Evolutionary conservation across 2,888 invertebrate genomes (phyloP).

Genomic region (Encarsia formosa): DNA sequence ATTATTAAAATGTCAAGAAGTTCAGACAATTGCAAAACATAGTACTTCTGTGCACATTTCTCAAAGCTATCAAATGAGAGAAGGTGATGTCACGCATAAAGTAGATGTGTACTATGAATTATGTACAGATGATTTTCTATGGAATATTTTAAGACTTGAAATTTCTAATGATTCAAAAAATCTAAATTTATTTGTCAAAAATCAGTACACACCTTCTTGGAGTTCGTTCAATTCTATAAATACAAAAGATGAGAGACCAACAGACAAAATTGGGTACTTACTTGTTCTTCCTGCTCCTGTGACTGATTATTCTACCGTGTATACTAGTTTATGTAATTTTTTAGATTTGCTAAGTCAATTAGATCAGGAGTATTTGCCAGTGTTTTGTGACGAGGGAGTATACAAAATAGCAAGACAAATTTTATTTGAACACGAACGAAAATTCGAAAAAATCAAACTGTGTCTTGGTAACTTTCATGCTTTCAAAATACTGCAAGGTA

Average conservation of each 20-base stretch:
- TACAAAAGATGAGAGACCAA: background rate
- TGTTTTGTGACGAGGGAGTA: slow-evolving; percentile 19
- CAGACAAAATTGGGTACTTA: slow-evolving; percentile 3
- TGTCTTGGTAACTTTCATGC: slow-evolving; percentile 14
- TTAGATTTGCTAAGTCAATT: slow-evolving; percentile 9
- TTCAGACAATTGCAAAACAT: background rate
- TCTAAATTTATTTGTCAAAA: background rate
- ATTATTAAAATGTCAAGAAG: background rate
- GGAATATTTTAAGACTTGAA: background rate
- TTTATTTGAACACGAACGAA: background rate
- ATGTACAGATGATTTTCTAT: background rate
- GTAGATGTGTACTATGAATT: background rate
- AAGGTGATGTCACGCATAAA: background rate
- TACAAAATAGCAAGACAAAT: slow-evolving; percentile 15
- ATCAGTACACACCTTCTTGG: background rate
- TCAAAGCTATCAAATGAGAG: background rate
- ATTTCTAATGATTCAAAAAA: background rate
- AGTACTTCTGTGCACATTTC: background rate
- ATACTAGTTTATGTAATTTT: slow-evolving; percentile 16
- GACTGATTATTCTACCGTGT: slow-evolving; percentile 13
- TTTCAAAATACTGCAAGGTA: slow-evolving; percentile 1
- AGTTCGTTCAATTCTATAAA: background rate
- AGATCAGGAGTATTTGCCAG: slow-evolving; percentile 9
- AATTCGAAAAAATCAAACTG: slow-evolving; percentile 9
- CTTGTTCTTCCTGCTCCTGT: slow-evolving; percentile 9